Evolutionary conservation across 2,888 invertebrate genomes (phyloP).

Genomic region (Athetis lepigone): DNA sequence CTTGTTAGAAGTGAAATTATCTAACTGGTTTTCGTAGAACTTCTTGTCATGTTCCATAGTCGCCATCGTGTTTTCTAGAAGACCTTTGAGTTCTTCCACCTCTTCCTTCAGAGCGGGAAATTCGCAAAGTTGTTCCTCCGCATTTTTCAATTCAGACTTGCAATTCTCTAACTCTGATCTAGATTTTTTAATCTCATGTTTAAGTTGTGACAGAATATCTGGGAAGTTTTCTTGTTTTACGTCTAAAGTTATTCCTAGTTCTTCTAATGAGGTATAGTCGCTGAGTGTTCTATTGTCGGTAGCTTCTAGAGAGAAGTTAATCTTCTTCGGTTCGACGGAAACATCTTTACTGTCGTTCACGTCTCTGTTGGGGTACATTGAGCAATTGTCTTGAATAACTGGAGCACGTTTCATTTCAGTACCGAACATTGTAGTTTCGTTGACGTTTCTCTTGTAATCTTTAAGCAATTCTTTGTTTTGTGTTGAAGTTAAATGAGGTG

Average conservation of each 20-base stretch:
- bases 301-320: conserved; percentile 84
- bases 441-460: conserved; percentile 83
- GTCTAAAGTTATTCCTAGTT: conserved; percentile 88
- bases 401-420: conserved; percentile 79
- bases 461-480: conserved; percentile 77
- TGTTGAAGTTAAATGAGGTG: conserved; percentile 83
- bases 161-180: conserved; percentile 89
- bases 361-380: conserved; percentile 87
- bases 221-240: conserved; percentile 85
- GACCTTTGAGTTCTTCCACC: conserved; percentile 85
- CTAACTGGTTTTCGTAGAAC: conserved; percentile 90
- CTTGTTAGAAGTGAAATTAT: conserved; percentile 88
- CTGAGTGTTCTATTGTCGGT: conserved; percentile 81
- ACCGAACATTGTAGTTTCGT: conserved; percentile 86
- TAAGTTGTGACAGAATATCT: conserved; percentile 84
- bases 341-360: conserved; percentile 79
- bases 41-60: conserved; percentile 89
- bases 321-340: conserved; percentile 86
- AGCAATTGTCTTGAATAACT: conserved; percentile 85
- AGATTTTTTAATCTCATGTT: conserved; percentile 90
- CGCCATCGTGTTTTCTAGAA: conserved; percentile 87
- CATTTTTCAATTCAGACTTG: conserved; percentile 88
- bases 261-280: conserved; percentile 88
- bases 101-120: conserved; percentile 88
- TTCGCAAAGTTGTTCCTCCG: conserved; percentile 89